phyloP scores from a whole-genome alignment of 37 sponge, comb jelly and placozoan species.

The Diacarnus erythraeanus region DNA sequence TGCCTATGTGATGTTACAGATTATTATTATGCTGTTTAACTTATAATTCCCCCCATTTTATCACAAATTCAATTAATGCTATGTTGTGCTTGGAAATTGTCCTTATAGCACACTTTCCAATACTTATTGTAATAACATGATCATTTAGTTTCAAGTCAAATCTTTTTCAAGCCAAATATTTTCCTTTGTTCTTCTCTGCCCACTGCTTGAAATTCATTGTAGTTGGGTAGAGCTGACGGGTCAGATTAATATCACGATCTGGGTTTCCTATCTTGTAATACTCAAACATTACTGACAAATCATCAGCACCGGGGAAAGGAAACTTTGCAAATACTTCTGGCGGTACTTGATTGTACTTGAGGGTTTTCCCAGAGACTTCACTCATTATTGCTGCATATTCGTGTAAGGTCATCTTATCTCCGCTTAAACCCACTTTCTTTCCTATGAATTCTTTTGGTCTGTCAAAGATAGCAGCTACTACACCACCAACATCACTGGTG shows the following conservation, averaged over 20 bases:
- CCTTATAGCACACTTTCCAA: no score
- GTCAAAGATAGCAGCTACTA: slow-evolving; percentile 58
- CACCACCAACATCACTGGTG: slow-evolving; percentile 52
- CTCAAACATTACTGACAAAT: slow-evolving; percentile 65
- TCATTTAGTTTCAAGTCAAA: no score
- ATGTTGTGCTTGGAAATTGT: no score
- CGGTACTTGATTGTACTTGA: slow-evolving; percentile 43
- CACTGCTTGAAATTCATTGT: slow-evolving; percentile 35
- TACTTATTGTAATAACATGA: no score
- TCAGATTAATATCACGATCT: slow-evolving; percentile 27
- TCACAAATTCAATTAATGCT: no score
- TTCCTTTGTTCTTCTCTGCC: slow-evolving; percentile 51
- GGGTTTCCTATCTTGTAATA: slow-evolving; percentile 45
- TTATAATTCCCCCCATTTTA: no score
- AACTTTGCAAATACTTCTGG: slow-evolving; percentile 51
- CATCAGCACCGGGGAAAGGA: slow-evolving; percentile 68
- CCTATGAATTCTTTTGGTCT: slow-evolving; percentile 61
- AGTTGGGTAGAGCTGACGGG: slow-evolving; percentile 54
- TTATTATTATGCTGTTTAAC: no score
- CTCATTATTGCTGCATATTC: slow-evolving; percentile 52
- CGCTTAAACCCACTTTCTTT: slow-evolving; percentile 55
- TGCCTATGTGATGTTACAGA: no score
- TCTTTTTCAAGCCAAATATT: slow-evolving; percentile 1
- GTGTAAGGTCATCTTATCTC: slow-evolving; percentile 33
- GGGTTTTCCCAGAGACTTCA: slow-evolving; percentile 52